Base-by-base conservation (phyloP, 2,797 vertebrate species). In the Thalassophryne amazonica region DNA sequence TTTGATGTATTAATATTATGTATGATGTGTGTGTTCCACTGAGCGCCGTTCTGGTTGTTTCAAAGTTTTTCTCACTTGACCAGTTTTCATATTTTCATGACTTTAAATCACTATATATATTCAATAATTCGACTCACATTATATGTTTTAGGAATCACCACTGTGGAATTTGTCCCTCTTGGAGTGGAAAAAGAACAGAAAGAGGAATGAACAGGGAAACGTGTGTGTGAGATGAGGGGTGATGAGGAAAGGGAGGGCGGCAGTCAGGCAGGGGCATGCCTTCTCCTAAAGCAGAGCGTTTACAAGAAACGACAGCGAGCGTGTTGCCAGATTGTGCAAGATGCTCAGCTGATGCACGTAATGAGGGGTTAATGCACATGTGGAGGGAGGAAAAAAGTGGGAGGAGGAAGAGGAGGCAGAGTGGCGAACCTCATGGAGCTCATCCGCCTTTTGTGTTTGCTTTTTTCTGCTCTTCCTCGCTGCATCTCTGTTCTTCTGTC, bases 401-500 rank as follows among this genome's bases (percentile, higher is more conserved):
- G 6, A 7, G n/a, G 5, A n/a, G 1, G 1, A 3, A 21, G 6
- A 15, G 10, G 11, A 37, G 7, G 4, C 10, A 33, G n/a, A 1
- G 2, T 27, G 27, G 24, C 39, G 2, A 20, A 95, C 94, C 92
- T 93, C 84, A 23, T 95, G 93, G 27, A 95, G 86, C 2, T 80
- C 48, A 1, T 95, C 94, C 0, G 93, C 94, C 45, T 80, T 86
- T 57, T 93, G 75, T 0, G 90, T 95, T 45, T 94, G 92, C 24
- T 90, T 94, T 46, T 47, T 90, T 19, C 94, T 84, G 62, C 90
- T 93, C 63, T 86, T 93, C 55, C 90, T 86, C 3, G 94, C 92
- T 0, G 93, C 89, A 0, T 71, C 70, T 38, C 89, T 76, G 81
- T 93, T 95, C 69, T 85, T 91, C 33, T 86, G 80, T 15, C 64